A percentile compares a stretch with the other conserved stretches of the same genome.
phyloP scores from a whole-genome alignment of 2,797 vertebrate species.

The Scolopax rusticola region DNA sequence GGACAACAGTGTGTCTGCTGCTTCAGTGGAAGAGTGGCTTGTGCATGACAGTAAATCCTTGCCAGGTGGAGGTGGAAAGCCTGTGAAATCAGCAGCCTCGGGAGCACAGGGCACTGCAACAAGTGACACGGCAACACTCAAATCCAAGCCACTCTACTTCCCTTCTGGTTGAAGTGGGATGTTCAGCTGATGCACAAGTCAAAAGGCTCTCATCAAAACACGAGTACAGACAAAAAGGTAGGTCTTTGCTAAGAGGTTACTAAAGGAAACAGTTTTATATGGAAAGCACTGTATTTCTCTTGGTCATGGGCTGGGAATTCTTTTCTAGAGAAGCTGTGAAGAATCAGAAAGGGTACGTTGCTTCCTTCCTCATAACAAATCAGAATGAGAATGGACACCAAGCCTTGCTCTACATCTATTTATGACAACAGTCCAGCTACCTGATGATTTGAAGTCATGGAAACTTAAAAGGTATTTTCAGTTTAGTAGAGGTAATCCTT shows the following conservation, averaged over 20 bases:
- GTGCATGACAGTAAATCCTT: constrained; percentile 14
- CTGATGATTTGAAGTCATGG: not conserved
- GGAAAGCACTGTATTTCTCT: not conserved
- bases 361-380: not conserved
- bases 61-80: not conserved
- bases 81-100: not conserved
- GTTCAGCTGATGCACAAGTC: not conserved
- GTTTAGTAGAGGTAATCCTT: not conserved
- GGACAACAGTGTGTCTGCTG: not conserved
- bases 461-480: not conserved
- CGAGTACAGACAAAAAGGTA: accelerated
- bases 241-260: not conserved
- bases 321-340: not conserved
- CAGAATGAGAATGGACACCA: not conserved
- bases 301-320: not conserved
- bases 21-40: not conserved
- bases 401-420: not conserved
- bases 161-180: not conserved
- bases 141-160: not conserved
- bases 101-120: constrained; percentile 19
- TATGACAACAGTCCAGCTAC: not conserved
- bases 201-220: not conserved
- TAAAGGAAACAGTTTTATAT: not conserved
- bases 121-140: not conserved
- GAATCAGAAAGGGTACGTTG: not conserved